Base-by-base conservation (phyloP, 2,888 invertebrate genomes). In the Acleris emargana region DNA sequence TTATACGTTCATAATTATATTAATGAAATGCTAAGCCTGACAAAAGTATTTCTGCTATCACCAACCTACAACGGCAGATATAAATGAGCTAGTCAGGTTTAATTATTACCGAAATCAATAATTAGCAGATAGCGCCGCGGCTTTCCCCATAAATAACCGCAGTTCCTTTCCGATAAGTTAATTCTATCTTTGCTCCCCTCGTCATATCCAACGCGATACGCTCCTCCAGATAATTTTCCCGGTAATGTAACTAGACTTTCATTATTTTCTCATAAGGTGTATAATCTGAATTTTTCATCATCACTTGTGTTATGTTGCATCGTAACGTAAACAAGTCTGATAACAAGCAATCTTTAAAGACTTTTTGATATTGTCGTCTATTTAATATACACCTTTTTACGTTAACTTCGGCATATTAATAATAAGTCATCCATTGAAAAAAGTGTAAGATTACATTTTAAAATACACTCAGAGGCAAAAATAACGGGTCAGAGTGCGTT, bases 51-150 rank as follows among this genome's bases (percentile, higher is more conserved):
- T 54, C 71, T 68, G 49, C 49, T 68, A 69, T 67, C 69, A 43
- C 60, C 61, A 71, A 69, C 64, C 68, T 64, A 71, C 72, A 74
- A 69, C 68, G 72, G 76, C 78, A 77, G 81, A 80, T 78, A 83
- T 81, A 80, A 84, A 84, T 79, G 80, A 79, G 76, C 69, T 75
- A 80, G 83, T 81, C 86, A 81, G 83, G 72, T 86, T 87, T 89
- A 89, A 91, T 90, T 89, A 90, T 87, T 81, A 76, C 76, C 79
- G 76, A 83, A 85, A 91, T 90, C 83, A 88, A 88, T 89, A 88
- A 86, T 79, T 77, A 81, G 76, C 73, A 83, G 89, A 89, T 89
- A 90, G 83, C 74, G 71, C 72, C 67, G 70, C 69, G 79, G 82
- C 80, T 79, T 82, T 78, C 84, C 82, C 80, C 83, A 88, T 89